These are phyloP conservation scores for Tragelaphus buxtoni DNA, from an alignment of 2,113 vertebrate genomes.

Conservation along the genomic window DNA sequence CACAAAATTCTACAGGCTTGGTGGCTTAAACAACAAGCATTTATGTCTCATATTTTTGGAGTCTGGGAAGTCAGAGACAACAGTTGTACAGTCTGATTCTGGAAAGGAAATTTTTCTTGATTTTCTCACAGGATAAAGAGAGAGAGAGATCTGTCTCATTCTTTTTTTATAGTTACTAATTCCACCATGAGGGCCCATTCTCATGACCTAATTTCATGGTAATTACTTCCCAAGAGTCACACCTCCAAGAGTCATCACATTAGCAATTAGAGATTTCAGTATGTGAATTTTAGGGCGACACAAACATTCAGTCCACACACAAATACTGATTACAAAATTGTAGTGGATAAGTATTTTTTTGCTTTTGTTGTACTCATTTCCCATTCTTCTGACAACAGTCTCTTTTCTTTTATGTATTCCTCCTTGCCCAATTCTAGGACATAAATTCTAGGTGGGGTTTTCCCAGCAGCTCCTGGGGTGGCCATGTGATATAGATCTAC, in stretches of 20 bases:
- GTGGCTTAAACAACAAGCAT: background rate
- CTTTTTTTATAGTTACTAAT: background rate
- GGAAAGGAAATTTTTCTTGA: background rate
- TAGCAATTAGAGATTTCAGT: background rate
- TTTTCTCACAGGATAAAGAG: background rate
- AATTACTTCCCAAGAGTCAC: background rate
- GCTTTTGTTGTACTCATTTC: background rate
- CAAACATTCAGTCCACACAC: background rate
- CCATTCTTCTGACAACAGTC: background rate
- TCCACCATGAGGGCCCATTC: background rate
- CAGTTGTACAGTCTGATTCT: background rate
- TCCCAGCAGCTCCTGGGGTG: rapidly evolving
- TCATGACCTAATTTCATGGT: background rate
- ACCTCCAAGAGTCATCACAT: background rate
- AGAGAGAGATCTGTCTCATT: background rate
- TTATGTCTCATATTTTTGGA: background rate
- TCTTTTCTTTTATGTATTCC: background rate
- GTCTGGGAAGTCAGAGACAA: background rate
- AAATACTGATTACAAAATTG: background rate
- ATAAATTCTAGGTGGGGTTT: background rate
- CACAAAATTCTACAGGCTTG: background rate
- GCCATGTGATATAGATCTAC: too few species aligned
- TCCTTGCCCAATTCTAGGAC: background rate
- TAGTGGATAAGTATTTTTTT: background rate
- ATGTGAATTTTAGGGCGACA: background rate